Base-by-base conservation (phyloP, 2,888 invertebrate genomes). In the Diachrysia chrysitis region DNA sequence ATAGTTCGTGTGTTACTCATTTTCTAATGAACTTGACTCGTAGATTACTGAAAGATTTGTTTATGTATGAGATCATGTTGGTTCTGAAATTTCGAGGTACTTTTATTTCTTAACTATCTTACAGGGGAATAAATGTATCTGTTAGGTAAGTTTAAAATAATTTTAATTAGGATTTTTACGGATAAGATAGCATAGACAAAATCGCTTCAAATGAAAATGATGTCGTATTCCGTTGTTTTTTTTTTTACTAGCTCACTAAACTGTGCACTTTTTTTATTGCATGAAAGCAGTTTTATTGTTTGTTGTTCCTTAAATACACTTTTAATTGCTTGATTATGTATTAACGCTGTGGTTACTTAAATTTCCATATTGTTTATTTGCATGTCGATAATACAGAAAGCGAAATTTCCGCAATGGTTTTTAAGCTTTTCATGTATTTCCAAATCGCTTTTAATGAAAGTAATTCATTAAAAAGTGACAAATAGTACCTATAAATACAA, bases 311-410 rank as follows among this genome's bases (percentile, higher is more conserved):
- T 37, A 6, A 42, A 42, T n/a, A n/a, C 42, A 42, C n/a, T n/a
- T 16, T 42, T 5, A 16, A 42, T 42, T n/a, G 42, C 42, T 42
- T 42, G 42, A 42, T 42, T 42, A 42, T n/a, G n/a, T 42, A 4
- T 6, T 42, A 32, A 42, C n/a, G 42, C 42, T 42, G 42, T 42
- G n/a, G n/a, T 42, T 42, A 37, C 37, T 16, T 37, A 42, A 42
- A 42, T 42, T 42, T 42, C 42, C 42, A 16, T 37, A 37, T 42
- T 42, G 42, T 42, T n/a, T 42, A 42, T 42, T n/a, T n/a, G 42
- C 42, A 42, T 42, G 42, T 42, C n/a, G n/a, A 42, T 42, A 42
- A 42, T 6, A n/a, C 6, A 42, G 5, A 4, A 42, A n/a, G n/a
- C 2, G 25, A 42, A n/a, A 0, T n/a, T n/a, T 42, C n/a, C 42